phyloP scores from a whole-genome alignment of 2,113 vertebrate species.

The Prolemur simus region DNA sequence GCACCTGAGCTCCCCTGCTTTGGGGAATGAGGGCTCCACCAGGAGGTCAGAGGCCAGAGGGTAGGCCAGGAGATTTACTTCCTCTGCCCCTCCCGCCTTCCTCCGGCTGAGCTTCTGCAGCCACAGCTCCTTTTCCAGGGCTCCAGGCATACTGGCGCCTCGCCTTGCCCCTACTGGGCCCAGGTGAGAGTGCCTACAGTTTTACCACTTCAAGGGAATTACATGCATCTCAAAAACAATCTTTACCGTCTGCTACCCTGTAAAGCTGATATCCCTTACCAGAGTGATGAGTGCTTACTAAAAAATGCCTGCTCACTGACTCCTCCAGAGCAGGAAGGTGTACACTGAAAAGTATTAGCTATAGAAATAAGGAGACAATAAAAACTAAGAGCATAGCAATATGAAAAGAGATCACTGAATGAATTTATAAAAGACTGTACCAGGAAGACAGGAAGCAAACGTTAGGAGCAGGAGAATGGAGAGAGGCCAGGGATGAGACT shows the following conservation, averaged over 20 bases:
- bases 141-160: no score
- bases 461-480: fast-evolving
- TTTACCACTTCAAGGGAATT: neutral
- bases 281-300: neutral
- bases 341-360: neutral
- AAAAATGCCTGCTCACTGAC: neutral
- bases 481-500: neutral
- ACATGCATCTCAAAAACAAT: neutral
- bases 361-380: neutral
- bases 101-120: neutral
- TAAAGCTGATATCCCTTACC: neutral
- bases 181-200: neutral
- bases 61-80: neutral
- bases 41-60: neutral
- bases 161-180: fast-evolving
- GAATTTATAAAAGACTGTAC: neutral
- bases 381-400: no score
- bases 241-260: neutral
- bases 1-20: neutral
- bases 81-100: neutral
- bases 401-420: no score
- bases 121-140: neutral
- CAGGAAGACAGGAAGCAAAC: neutral
- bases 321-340: neutral
- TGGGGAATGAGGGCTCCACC: neutral